Conservation (phyloP, 2,888 invertebrate species). For the Caenorhabditis drosophilae region DNA sequence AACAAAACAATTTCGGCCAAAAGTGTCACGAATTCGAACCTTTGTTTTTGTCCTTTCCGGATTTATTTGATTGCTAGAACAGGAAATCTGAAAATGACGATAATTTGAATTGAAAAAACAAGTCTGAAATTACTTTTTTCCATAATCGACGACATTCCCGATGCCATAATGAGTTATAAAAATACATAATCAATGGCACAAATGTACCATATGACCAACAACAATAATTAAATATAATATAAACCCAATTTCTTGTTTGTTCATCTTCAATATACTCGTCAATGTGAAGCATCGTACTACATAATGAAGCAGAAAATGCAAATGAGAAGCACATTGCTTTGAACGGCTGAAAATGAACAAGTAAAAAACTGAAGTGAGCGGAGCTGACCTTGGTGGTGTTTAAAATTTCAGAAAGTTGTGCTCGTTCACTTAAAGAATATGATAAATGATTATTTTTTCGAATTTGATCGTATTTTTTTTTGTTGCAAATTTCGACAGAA, state of each 20-base stretch:
- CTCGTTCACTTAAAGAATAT: constrained; percentile 16
- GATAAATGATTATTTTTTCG: constrained; percentile 1
- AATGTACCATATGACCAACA: constrained; percentile 35
- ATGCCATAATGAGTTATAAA: background rate
- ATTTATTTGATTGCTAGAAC: background rate
- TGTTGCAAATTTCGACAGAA: constrained; percentile 19
- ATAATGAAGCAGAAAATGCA: constrained; percentile 20
- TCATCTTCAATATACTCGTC: constrained; percentile 20
- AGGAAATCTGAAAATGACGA: background rate
- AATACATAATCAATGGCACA: constrained; percentile 34
- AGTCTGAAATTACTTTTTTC: background rate
- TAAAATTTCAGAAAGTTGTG: constrained; percentile 29
- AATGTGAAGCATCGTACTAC: constrained; percentile 29
- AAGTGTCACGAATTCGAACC: background rate
- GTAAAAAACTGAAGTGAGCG: too few species aligned
- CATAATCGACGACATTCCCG: background rate
- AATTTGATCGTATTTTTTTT: constrained; percentile 9
- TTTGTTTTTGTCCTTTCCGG: background rate
- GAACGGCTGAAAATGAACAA: constrained; percentile 37
- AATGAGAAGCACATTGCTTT: constrained; percentile 33
- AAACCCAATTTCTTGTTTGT: constrained; percentile 37
- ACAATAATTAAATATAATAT: constrained; percentile 41
- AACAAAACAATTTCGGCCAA: background rate
- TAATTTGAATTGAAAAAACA: background rate
- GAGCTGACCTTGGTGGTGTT: constrained; percentile 23